Evolutionary conservation across 2,888 invertebrate species (phyloP).

Genomic region (Parnassius apollo): DNA sequence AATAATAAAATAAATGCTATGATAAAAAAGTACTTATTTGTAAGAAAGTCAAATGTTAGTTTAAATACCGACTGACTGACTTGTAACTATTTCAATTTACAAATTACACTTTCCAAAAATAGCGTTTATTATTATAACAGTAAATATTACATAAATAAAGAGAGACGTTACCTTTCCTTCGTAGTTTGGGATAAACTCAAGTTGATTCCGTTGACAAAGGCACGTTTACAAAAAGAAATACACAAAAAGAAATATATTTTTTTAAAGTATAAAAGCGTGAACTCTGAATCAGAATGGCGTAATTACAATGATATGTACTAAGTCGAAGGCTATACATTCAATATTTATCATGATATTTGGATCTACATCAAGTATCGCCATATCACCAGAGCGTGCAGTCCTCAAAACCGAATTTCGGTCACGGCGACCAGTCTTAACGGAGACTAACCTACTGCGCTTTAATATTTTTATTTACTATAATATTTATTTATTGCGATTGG

Average conservation of each 20-base stretch:
- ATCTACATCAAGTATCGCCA: too few relatives aligned
- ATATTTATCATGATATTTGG: too few relatives aligned
- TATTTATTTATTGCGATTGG: too few relatives aligned
- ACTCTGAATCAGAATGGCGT: constrained; percentile 18
- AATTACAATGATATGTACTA: too few relatives aligned
- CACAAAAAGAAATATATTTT: constrained; percentile 40
- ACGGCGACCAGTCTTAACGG: too few relatives aligned
- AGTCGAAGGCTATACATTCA: too few relatives aligned
- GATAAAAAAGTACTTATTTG: background rate
- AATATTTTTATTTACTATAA: too few relatives aligned
- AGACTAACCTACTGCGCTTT: too few relatives aligned
- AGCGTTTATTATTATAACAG: constrained; percentile 58
- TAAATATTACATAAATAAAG: constrained; percentile 61
- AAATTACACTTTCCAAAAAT: constrained; percentile 12
- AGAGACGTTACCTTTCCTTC: constrained; percentile 63
- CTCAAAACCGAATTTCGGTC: too few relatives aligned
- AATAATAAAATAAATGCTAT: background rate
- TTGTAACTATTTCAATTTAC: background rate
- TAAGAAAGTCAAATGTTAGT: background rate
- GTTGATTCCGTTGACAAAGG: constrained; percentile 60
- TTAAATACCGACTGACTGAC: background rate
- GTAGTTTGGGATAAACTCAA: constrained; percentile 71
- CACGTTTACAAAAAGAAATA: too few relatives aligned
- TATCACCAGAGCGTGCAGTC: too few relatives aligned
- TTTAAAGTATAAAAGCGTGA: constrained; percentile 48